phyloP scores from a whole-genome alignment of 2,888 invertebrate species.

The Pollenia amentaria region DNA sequence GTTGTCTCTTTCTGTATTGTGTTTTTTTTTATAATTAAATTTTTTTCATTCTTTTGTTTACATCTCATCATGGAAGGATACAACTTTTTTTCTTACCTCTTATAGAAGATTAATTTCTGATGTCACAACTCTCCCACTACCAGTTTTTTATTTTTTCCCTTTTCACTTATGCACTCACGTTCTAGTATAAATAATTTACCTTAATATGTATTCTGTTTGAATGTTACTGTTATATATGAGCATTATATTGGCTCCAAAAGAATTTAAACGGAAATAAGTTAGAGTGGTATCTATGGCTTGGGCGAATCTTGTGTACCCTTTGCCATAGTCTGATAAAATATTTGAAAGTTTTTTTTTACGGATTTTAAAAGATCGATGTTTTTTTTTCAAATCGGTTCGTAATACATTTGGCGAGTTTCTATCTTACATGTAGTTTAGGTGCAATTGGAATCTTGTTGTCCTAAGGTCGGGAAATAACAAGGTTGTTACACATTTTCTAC shows the following conservation, averaged over 20 bases:
- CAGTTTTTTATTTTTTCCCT: background rate
- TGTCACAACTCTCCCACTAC: conserved; percentile 19
- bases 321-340: no score
- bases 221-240: background rate
- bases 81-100: conserved; percentile 57
- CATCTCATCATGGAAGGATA: conserved; percentile 57
- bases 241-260: background rate
- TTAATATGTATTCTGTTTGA: conserved; percentile 18
- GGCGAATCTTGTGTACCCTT: no score
- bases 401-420: no score
- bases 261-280: no score
- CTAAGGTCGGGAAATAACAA: no score
- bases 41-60: conserved; percentile 41
- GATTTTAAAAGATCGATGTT: no score
- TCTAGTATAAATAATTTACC: conserved; percentile 28
- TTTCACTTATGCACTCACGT: background rate
- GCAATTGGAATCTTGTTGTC: no score
- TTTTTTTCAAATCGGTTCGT: no score
- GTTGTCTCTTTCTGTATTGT: background rate
- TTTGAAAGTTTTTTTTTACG: no score
- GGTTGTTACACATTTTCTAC: no score
- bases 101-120: conserved; percentile 67
- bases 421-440: no score
- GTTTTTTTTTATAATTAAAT: background rate
- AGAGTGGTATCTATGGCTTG: no score